A percentile compares a stretch with the other conserved stretches of the same genome.
Evolutionary conservation across 2,888 invertebrate genomes (phyloP).

Genomic region (Azorinus chamasolen): DNA sequence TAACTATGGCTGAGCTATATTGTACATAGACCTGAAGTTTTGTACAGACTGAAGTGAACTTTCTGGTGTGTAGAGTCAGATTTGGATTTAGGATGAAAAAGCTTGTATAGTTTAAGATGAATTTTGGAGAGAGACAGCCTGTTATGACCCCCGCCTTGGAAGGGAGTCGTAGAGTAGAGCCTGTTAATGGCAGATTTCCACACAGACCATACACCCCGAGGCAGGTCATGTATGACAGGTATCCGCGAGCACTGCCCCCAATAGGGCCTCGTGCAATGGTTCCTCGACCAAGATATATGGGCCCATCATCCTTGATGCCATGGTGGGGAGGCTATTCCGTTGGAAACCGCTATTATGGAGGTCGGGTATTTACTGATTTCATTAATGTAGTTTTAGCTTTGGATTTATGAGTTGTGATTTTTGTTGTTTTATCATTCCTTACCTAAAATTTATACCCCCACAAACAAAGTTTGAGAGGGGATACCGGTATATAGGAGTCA

Average conservation of each 20-base stretch:
- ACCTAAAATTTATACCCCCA: no score
- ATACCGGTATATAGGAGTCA: no score
- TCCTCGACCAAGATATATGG: slow-evolving; percentile 30
- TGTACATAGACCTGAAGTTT: no score
- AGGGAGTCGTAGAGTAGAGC: slow-evolving; percentile 47
- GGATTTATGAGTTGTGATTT: no score
- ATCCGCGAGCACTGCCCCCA: neutral
- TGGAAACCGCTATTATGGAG: slow-evolving; percentile 47
- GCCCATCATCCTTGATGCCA: slow-evolving; percentile 49
- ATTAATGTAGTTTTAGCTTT: no score
- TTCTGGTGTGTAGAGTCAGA: no score
- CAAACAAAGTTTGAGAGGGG: no score
- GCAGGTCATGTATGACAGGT: neutral
- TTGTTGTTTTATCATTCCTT: no score
- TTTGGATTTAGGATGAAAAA: no score
- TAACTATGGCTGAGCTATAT: no score
- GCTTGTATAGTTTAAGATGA: no score
- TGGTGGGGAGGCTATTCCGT: slow-evolving; percentile 55
- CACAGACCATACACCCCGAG: neutral
- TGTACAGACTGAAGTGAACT: no score
- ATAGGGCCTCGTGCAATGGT: neutral
- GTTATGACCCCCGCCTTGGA: slow-evolving; percentile 56
- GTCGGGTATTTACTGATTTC: slow-evolving; percentile 14
- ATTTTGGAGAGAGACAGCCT: slow-evolving; percentile 14
- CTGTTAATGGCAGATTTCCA: slow-evolving; percentile 29